Evolutionary conservation across 2,113 vertebrate genomes (phyloP).

Genomic region (Melanerpes aurifrons): DNA sequence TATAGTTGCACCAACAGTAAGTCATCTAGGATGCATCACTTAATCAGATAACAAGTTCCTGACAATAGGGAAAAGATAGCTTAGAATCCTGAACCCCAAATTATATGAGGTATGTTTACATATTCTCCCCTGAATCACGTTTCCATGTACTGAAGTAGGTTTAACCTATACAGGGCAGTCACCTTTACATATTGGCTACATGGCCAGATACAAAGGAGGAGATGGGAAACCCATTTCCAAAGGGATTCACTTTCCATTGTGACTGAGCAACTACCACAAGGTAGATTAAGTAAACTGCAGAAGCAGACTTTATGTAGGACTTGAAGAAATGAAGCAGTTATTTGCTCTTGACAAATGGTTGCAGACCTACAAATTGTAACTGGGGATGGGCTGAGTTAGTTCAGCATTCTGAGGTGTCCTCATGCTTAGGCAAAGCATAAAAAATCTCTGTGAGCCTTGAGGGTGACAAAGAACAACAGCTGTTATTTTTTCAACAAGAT

Average conservation of each 20-base stretch:
- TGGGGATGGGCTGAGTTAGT: neutral
- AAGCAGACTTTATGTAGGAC: neutral
- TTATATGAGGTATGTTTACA: neutral
- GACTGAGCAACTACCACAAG: neutral
- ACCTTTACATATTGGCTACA: neutral
- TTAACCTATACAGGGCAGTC: slow-evolving; percentile 3
- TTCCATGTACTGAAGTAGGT: neutral
- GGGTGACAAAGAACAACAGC: neutral
- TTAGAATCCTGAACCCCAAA: neutral
- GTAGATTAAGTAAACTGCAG: neutral
- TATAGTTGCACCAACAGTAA: neutral
- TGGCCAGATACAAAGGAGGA: neutral
- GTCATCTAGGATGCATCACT: neutral
- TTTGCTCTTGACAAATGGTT: neutral
- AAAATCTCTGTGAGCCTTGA: neutral
- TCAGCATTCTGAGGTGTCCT: neutral
- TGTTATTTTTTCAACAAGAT: neutral
- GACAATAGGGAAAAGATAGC: neutral
- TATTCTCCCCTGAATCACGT: neutral
- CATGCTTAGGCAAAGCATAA: neutral
- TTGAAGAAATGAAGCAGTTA: neutral
- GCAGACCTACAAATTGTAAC: neutral
- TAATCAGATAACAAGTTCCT: neutral
- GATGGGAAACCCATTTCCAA: neutral
- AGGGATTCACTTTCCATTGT: neutral